Percentiles rank a stretch among this genome's conserved stretches.
Conservation (phyloP, 1,140 invertebrate genomes). For the Panagrolaimus sp. region DNA sequence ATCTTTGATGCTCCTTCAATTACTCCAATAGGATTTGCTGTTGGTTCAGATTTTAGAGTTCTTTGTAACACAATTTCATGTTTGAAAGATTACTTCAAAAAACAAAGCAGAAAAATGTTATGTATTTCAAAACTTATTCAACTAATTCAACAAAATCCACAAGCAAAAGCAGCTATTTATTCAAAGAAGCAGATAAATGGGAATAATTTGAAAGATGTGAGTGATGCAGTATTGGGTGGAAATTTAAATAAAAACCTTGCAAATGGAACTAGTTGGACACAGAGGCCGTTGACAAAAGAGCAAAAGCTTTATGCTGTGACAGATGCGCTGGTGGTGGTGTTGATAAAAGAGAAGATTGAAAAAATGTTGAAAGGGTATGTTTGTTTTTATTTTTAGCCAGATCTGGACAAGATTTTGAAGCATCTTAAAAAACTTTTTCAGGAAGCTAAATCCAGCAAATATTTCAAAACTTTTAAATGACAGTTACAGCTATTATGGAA, state of each 20-base stretch:
- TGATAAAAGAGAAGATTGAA: conserved; percentile 4
- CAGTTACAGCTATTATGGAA: too few relatives aligned
- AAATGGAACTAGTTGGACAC: not conserved
- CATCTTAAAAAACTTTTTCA: too few relatives aligned
- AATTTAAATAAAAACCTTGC: not conserved
- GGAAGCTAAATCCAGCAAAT: too few relatives aligned
- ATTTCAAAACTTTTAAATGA: too few relatives aligned
- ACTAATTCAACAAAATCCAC: not conserved
- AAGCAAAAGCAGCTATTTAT: not conserved
- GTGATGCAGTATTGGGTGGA: not conserved
- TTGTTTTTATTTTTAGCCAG: too few relatives aligned
- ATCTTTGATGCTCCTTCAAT: not conserved
- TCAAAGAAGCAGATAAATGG: not conserved
- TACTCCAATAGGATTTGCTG: not conserved
- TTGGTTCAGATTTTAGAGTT: not conserved
- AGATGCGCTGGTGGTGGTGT: conserved; percentile 1
- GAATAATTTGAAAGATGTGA: not conserved
- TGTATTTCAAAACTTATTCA: not conserved
- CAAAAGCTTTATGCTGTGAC: not conserved
- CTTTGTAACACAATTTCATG: not conserved
- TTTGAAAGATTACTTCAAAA: not conserved
- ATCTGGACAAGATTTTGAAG: too few relatives aligned
- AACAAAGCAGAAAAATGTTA: not conserved
- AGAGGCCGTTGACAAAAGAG: not conserved
- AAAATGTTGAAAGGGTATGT: too few relatives aligned